phyloP scores from a whole-genome alignment of 2,888 invertebrate species.

The Conistra vaccinii region DNA sequence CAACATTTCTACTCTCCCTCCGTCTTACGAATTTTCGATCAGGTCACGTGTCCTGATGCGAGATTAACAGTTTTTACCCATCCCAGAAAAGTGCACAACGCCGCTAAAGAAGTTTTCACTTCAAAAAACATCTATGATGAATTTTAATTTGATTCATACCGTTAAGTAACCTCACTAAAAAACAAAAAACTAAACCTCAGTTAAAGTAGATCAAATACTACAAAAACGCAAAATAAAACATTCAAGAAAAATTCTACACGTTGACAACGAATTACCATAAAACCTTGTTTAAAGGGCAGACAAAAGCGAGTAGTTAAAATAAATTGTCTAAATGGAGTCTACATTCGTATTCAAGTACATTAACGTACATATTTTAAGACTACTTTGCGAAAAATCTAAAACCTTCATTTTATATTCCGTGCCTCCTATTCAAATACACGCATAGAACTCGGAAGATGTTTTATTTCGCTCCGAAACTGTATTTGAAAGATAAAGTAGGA shows the following conservation, averaged over 20 bases:
- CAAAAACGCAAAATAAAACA: conserved; percentile 35
- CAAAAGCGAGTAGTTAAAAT: conserved; percentile 51
- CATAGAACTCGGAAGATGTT: conserved; percentile 52
- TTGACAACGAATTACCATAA: conserved; percentile 48
- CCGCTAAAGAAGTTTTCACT: no score
- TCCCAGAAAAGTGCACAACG: no score
- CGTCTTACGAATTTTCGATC: no score
- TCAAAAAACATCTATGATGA: background rate
- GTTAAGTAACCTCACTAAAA: background rate
- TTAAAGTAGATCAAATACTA: conserved; percentile 13
- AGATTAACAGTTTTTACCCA: no score
- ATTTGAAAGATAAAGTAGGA: conserved; percentile 42
- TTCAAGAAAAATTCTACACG: conserved; percentile 19
- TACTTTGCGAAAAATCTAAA: conserved; percentile 60
- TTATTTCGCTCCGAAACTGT: conserved; percentile 47
- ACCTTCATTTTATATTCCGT: conserved; percentile 57
- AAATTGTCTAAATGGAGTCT: conserved; percentile 54
- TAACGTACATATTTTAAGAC: conserved; percentile 62
- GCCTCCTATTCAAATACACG: conserved; percentile 52
- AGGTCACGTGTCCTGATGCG: no score
- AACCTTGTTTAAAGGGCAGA: conserved; percentile 38
- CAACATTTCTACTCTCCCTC: no score
- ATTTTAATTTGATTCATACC: background rate
- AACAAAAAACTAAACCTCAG: background rate
- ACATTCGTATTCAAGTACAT: conserved; percentile 56